A percentile compares a stretch with the other conserved stretches of the same genome.
These are phyloP conservation scores for Cistogaster globosa DNA, from an alignment of 2,888 invertebrate genomes.

Conservation along the genomic window DNA sequence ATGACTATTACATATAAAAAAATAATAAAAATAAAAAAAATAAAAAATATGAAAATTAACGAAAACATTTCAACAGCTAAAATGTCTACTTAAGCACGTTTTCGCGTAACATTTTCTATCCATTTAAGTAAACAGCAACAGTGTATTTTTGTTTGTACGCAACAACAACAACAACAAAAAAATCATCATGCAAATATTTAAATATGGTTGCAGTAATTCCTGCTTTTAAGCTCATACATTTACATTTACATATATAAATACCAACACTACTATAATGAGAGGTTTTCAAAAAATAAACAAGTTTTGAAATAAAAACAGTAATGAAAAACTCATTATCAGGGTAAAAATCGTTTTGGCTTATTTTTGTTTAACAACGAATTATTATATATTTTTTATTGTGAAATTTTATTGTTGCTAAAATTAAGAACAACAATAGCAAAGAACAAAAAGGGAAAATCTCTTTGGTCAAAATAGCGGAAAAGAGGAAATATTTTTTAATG, in stretches of 20 bases:
- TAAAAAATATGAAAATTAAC: constrained; percentile 16
- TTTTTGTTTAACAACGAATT: constrained; percentile 38
- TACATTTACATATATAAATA: background rate
- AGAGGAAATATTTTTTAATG: background rate
- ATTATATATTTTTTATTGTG: background rate
- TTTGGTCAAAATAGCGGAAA: background rate
- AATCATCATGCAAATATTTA: constrained; percentile 47
- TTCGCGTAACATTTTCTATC: constrained; percentile 46
- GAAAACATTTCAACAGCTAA: constrained; percentile 55
- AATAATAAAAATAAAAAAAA: no score
- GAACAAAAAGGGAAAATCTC: background rate
- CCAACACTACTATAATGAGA: constrained; percentile 14
- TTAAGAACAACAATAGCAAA: constrained; percentile 34
- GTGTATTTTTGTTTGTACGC: constrained; percentile 11
- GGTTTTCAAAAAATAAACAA: background rate
- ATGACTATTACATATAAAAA: background rate
- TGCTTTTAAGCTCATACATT: background rate
- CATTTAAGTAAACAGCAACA: constrained; percentile 59
- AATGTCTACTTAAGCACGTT: constrained; percentile 68
- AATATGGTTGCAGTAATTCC: constrained; percentile 52
- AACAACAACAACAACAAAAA: no score
- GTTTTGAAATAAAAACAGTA: constrained; percentile 35
- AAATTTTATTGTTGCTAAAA: constrained; percentile 33
- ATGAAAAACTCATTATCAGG: constrained; percentile 70
- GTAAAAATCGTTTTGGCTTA: constrained; percentile 54